Percentiles rank a stretch among this genome's conserved stretches.
Evolutionary conservation across 2,113 vertebrate species (phyloP).

Genomic region (Trogon surrucura): DNA sequence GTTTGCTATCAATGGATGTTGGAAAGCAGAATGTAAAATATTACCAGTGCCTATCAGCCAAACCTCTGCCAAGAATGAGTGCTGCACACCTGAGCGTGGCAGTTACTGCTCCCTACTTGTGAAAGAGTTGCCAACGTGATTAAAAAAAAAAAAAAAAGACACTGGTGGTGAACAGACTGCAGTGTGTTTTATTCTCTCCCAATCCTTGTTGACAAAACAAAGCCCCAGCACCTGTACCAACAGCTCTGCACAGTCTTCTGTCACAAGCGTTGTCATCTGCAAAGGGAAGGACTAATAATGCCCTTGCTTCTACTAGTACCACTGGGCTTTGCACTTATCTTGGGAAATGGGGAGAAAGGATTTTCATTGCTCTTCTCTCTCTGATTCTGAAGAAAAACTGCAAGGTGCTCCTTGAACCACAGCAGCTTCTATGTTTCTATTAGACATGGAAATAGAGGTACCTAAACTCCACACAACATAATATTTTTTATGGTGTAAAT

Average conservation of each 20-base stretch:
- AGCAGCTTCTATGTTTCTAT: neutral
- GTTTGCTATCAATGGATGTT: neutral
- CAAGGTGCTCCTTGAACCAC: neutral
- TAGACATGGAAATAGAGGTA: neutral
- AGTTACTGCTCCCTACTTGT: neutral
- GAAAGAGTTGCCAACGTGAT: neutral
- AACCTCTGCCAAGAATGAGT: neutral
- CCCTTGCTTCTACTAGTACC: neutral
- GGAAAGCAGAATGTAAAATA: neutral
- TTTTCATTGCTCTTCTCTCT: accelerated
- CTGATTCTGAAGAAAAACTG: neutral
- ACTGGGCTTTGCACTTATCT: neutral
- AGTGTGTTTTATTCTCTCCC: neutral
- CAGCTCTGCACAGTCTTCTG: neutral
- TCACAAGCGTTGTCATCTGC: neutral
- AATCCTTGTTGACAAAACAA: neutral
- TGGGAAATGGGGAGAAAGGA: neutral
- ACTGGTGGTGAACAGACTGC: neutral
- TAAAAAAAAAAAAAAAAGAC: neutral
- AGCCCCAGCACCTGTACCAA: neutral
- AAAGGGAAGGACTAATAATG: neutral
- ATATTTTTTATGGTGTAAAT: neutral
- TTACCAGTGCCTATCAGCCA: neutral
- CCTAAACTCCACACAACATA: neutral
- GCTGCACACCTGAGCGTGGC: accelerated